phyloP scores from a whole-genome alignment of 2,888 invertebrate genomes.

The Dryocosmus kuriphilus region DNA sequence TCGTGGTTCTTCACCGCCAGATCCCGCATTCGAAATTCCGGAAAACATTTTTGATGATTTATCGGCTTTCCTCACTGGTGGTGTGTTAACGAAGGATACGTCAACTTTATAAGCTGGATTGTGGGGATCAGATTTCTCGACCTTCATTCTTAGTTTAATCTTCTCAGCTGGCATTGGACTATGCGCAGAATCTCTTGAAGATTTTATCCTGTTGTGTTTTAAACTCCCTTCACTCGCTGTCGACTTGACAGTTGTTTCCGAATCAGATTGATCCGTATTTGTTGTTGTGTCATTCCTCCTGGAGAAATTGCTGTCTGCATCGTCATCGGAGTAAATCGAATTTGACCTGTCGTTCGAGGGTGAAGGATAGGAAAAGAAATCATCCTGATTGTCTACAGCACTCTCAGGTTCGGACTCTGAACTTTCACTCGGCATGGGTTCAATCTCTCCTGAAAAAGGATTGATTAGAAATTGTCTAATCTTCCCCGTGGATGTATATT shows the following conservation, averaged over 20 bases:
- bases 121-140: conserved; percentile 90
- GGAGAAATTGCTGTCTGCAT: conserved; percentile 81
- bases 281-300: conserved; percentile 78
- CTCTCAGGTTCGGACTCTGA: conserved; percentile 81
- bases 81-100: conserved; percentile 85
- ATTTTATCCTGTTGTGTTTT: conserved; percentile 74
- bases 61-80: conserved; percentile 75
- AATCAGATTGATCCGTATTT: conserved; percentile 80
- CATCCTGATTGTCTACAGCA: conserved; percentile 76
- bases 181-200: conserved; percentile 72
- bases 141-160: conserved; percentile 88
- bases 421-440: conserved; percentile 86
- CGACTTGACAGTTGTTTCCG: conserved; percentile 80
- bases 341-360: conserved; percentile 79
- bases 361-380: conserved; percentile 78
- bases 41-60: conserved; percentile 79
- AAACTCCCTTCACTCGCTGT: conserved; percentile 81
- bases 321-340: conserved; percentile 81
- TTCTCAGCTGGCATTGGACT: conserved; percentile 83
- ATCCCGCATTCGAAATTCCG: conserved; percentile 67
- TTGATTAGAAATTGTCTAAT: conserved; percentile 92
- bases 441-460: conserved; percentile 92
- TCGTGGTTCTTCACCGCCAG: conserved; percentile 83
- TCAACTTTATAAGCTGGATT: conserved; percentile 90
- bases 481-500: conserved; percentile 82